A percentile compares a stretch with the other conserved stretches of the same genome.
Conservation (phyloP, 37 sponge, comb jelly and placozoan genomes). For the Tethya wilhelma region DNA sequence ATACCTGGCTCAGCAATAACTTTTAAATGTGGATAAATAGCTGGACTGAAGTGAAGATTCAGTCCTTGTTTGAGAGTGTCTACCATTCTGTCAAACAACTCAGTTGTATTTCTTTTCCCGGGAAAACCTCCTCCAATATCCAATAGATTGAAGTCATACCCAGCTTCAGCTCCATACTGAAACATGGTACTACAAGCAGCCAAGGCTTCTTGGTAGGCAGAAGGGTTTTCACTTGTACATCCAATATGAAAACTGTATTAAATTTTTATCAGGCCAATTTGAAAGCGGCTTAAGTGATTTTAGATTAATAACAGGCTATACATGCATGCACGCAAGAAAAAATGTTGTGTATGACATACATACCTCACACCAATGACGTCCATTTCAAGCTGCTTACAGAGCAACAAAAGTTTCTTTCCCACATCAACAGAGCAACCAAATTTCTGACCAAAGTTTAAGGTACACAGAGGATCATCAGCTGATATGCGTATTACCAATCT, state of each 20-base stretch:
- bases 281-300: background rate
- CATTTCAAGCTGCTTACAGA: constrained; percentile 59
- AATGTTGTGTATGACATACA: no score
- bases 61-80: constrained; percentile 11
- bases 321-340: no score
- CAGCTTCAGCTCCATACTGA: constrained; percentile 40
- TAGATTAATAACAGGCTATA: constrained; percentile 34
- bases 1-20: constrained; percentile 91
- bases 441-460: constrained; percentile 67
- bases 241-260: constrained; percentile 83
- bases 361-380: constrained; percentile 89
- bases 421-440: constrained; percentile 75
- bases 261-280: background rate
- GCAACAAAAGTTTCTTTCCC: constrained; percentile 41
- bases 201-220: constrained; percentile 65
- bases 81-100: constrained; percentile 16
- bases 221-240: constrained; percentile 56
- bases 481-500: constrained; percentile 72
- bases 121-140: constrained; percentile 96
- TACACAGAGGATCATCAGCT: constrained; percentile 73
- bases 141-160: constrained; percentile 65
- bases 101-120: constrained; percentile 18
- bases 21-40: constrained; percentile 28
- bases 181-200: constrained; percentile 59
- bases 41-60: constrained; percentile 8